A percentile compares a stretch with the other conserved stretches of the same genome.
These are phyloP conservation scores for Apotomis betuletana DNA, from an alignment of 2,888 invertebrate genomes.

Conservation along the genomic window DNA sequence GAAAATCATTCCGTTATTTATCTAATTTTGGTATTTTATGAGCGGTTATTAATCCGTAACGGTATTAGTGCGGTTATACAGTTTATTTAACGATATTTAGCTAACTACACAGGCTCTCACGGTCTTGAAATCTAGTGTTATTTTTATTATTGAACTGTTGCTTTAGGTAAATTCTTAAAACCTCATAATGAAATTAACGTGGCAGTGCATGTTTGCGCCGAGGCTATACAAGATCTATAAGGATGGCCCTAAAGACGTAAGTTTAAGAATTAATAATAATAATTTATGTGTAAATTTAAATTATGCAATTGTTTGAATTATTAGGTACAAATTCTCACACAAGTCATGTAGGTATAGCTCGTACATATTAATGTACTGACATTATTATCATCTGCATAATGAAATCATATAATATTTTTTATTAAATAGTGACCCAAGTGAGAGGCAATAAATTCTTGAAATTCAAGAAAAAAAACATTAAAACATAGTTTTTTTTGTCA, in stretches of 20 bases:
- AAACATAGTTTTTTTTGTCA: no score
- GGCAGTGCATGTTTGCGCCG: conserved; percentile 88
- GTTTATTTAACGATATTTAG: neutral
- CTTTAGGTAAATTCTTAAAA: neutral
- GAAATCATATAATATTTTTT: no score
- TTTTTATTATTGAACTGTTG: neutral
- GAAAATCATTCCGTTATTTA: neutral
- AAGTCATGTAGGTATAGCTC: no score
- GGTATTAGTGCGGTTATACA: neutral
- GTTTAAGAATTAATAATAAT: conserved; percentile 37
- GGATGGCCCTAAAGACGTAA: conserved; percentile 81
- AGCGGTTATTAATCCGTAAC: neutral
- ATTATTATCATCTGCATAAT: no score
- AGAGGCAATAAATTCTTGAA: no score
- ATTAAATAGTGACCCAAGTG: no score
- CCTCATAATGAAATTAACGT: conserved; percentile 77
- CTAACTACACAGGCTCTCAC: neutral
- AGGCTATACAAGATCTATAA: conserved; percentile 88
- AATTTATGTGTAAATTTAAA: no score
- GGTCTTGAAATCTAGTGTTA: conserved; percentile 8
- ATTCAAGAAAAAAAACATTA: no score
- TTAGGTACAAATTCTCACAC: neutral
- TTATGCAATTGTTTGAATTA: conserved; percentile 5
- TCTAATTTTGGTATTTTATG: neutral
- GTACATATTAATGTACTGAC: no score